These are phyloP conservation scores for Micrasema longulum DNA, from an alignment of 1,140 invertebrate species.

Conservation along the genomic window DNA sequence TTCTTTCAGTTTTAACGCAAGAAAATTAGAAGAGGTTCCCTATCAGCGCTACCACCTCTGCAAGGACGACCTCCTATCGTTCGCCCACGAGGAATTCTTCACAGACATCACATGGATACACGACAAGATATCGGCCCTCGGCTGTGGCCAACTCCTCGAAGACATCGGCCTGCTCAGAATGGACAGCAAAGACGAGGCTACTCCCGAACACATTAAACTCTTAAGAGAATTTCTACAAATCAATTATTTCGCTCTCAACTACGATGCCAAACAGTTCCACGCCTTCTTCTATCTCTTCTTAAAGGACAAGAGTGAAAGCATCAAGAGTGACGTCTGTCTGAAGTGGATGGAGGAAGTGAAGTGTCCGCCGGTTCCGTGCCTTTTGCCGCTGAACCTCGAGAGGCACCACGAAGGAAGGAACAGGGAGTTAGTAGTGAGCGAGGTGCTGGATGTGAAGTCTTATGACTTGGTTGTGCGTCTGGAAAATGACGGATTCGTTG, in stretches of 20 bases:
- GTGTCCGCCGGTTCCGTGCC: conserved; percentile 68
- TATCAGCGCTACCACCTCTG: conserved; percentile 72
- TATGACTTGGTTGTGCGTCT: conserved; percentile 71
- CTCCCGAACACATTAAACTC: conserved; percentile 71
- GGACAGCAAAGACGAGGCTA: conserved; percentile 55
- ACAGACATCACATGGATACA: conserved; percentile 80
- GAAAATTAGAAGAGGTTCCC: conserved; percentile 86
- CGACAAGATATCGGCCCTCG: conserved; percentile 79
- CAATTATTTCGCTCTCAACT: conserved; percentile 75
- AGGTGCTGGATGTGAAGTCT: conserved; percentile 63
- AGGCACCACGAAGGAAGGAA: conserved; percentile 55
- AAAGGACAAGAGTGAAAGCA: conserved; percentile 60
- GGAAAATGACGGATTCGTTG: conserved; percentile 73
- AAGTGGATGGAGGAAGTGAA: conserved; percentile 62
- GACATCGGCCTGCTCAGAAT: conserved; percentile 71
- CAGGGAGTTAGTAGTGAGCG: conserved; percentile 59
- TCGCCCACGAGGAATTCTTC: conserved; percentile 65
- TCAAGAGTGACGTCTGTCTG: conserved; percentile 59
- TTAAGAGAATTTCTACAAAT: conserved; percentile 75
- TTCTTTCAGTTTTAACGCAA: conserved; percentile 75
- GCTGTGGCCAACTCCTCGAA: conserved; percentile 74
- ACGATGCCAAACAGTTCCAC: conserved; percentile 82
- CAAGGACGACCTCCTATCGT: conserved; percentile 61
- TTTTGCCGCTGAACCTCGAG: conserved; percentile 63
- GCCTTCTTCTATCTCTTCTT: conserved; percentile 74